Percentiles rank a stretch among this genome's conserved stretches.
phyloP scores from a whole-genome alignment of 2,797 vertebrate species.

The Tarsius wallacei region DNA sequence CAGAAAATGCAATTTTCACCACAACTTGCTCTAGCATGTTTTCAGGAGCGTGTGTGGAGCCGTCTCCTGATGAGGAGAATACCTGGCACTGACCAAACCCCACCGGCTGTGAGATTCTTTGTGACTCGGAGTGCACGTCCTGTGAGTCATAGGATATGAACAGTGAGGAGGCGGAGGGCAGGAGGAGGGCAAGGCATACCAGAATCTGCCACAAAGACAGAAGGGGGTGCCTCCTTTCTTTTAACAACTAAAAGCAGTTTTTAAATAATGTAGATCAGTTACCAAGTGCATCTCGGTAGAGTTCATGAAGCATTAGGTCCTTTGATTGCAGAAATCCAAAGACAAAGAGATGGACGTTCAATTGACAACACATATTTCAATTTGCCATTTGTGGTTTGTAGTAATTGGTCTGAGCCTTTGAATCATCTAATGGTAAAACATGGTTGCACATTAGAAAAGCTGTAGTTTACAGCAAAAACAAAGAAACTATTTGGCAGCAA shows the following conservation, averaged over 20 bases:
- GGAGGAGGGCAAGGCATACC: rapidly evolving
- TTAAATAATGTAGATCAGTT: rapidly evolving
- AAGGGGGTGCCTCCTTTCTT: rapidly evolving
- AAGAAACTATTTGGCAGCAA: neutral
- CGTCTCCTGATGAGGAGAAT: rapidly evolving
- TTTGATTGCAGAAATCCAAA: neutral
- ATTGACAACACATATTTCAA: rapidly evolving
- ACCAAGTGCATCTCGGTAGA: neutral
- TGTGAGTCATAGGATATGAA: neutral
- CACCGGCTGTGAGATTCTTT: rapidly evolving
- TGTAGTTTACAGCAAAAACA: neutral
- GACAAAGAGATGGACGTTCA: neutral
- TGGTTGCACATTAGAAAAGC: neutral
- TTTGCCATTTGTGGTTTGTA: neutral
- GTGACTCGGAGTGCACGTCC: neutral
- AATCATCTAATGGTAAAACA: neutral
- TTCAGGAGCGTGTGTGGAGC: neutral
- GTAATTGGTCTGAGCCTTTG: neutral
- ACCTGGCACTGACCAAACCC: neutral
- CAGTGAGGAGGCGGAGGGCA: rapidly evolving
- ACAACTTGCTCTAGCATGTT: rapidly evolving
- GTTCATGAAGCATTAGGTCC: rapidly evolving
- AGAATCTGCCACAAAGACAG: too few species aligned
- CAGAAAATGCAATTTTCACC: neutral
- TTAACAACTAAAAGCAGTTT: neutral